Evolutionary conservation across 2,797 vertebrate genomes (phyloP).

Genomic region (Hapalemur alaotrensis): DNA sequence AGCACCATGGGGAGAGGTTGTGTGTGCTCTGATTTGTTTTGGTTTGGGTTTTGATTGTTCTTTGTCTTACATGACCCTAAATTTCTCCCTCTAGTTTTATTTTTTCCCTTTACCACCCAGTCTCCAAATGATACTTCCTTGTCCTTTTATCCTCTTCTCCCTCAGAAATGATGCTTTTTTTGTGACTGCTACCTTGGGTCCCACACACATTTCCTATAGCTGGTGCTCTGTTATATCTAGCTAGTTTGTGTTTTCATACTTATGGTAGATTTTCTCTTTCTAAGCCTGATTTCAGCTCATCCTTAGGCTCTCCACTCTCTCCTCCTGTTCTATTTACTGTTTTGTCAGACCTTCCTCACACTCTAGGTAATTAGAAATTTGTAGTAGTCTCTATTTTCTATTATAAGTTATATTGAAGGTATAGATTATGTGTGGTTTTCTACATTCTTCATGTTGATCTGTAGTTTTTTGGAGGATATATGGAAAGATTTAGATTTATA

Average conservation of each 20-base stretch:
- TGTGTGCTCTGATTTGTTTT: background rate
- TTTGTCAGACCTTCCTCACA: background rate
- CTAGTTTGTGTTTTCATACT: background rate
- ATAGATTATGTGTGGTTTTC: background rate
- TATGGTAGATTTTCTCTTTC: background rate
- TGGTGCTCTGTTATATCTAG: background rate
- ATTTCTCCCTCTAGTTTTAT: background rate
- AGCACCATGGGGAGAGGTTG: background rate
- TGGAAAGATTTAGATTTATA: conserved; percentile 8
- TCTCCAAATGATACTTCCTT: too few relatives aligned
- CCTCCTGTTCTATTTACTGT: background rate
- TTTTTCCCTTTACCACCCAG: background rate
- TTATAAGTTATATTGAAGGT: conserved; percentile 1
- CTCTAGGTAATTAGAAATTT: background rate
- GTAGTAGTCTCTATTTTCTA: background rate
- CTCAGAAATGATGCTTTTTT: background rate
- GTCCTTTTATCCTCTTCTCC: background rate
- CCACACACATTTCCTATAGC: background rate
- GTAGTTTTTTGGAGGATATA: background rate
- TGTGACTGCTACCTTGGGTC: background rate
- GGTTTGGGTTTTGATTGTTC: background rate
- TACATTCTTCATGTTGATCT: background rate
- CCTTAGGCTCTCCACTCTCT: background rate
- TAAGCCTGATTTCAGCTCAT: background rate
- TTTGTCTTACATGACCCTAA: background rate